Base-by-base conservation (phyloP, 2,113 vertebrate species). In the Pitta sordida region DNA sequence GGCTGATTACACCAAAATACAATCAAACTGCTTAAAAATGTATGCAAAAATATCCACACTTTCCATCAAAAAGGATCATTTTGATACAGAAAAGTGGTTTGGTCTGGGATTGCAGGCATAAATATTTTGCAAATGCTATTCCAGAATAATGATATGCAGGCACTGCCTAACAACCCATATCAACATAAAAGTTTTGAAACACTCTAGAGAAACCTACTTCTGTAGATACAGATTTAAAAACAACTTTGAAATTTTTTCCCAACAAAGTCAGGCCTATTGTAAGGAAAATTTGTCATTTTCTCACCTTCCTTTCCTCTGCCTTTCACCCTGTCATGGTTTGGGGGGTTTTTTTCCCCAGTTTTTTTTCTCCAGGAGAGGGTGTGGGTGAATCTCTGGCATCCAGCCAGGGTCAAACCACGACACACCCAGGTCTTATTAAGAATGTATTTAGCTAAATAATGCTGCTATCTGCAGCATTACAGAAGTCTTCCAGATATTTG, bases 71-170 rank as follows among this genome's bases (percentile, higher is more conserved):
- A 95, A 93, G 20, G 73, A 84, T 93, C 30, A n/a, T 97, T 97
- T 96, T 97, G 69, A 96, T 97, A 62, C 88, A 95, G 89, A 95
- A 91, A 94, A 89, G 39, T 97, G 96, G 84, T 97, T 97, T 97
- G 68, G 95, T 96, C 94, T 97, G 79, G 68, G 89, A 88, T 90
- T 96, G 83, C n/a, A 84, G 76, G 51, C 69, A 97, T n/a, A 95
- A 96, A 91, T 62, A 9, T 86, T 96, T 96, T 96, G 83, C 85
- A 84, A 96, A 93, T 97, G 88, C 20, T 87, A 60, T 96, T 96
- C 78, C 55, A 59, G 60, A 92, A 95, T 96, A 97, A 96, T 94
- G 83, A 95, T 94, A 95, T 92, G 84, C 94, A 94, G 93, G 29
- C 88, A 75, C 29, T 90, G 49, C 68, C 37, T 87, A 96, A 91